Conservation (phyloP, 1,140 invertebrate genomes). For the Cydia pomonella region DNA sequence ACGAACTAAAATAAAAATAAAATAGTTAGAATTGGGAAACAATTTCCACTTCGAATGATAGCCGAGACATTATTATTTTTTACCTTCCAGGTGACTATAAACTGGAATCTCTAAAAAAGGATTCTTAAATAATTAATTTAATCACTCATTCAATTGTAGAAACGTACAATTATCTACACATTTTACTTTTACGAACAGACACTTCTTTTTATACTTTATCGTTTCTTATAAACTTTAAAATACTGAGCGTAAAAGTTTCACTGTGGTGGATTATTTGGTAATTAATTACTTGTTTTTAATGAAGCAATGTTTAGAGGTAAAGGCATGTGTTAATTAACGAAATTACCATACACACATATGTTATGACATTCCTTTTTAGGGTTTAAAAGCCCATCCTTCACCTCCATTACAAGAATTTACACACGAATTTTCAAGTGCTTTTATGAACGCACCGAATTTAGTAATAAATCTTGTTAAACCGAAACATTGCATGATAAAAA, state of each 20-base stretch:
- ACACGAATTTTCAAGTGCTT: not conserved
- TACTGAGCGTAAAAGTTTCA: not conserved
- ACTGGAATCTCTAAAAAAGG: too few species aligned
- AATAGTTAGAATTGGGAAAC: too few species aligned
- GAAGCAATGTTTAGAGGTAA: not conserved
- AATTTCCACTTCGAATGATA: too few species aligned
- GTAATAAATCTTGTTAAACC: not conserved
- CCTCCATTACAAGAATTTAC: not conserved
- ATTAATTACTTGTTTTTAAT: constrained; percentile 13
- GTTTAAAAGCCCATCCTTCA: not conserved
- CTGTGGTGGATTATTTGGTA: not conserved
- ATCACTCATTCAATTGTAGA: too few species aligned
- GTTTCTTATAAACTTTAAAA: not conserved
- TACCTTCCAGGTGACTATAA: too few species aligned
- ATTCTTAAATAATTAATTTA: too few species aligned
- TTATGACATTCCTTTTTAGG: constrained; percentile 9
- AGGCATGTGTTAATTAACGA: constrained; percentile 12
- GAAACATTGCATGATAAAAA: not conserved
- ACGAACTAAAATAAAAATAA: too few species aligned
- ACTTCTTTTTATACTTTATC: not conserved
- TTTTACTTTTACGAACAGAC: not conserved
- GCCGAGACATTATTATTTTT: too few species aligned
- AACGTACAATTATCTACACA: too few species aligned
- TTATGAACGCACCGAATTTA: not conserved
- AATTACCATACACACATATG: constrained; percentile 18